Percentiles rank a stretch among this genome's conserved stretches.
phyloP scores from a whole-genome alignment of 1,140 invertebrate species.

The Geopemphigus sp. region DNA sequence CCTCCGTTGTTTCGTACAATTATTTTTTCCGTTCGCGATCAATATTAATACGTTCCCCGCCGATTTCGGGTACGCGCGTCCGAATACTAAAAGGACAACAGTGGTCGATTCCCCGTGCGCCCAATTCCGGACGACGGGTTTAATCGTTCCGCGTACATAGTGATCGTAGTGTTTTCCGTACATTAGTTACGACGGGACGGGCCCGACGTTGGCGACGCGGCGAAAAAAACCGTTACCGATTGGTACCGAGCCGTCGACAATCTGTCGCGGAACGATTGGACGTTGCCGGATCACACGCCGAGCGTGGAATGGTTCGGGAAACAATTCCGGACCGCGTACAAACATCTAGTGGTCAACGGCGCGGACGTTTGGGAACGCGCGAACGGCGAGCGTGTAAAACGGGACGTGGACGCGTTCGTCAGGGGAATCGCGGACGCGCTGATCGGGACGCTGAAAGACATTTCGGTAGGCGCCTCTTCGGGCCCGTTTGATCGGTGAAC shows the following conservation, averaged over 20 bases:
- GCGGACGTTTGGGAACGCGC: neutral
- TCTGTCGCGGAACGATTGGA: neutral
- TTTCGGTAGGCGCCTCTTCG: neutral
- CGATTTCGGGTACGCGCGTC: no score
- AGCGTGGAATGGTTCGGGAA: neutral
- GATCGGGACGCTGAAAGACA: neutral
- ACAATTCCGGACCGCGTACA: neutral
- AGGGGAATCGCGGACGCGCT: neutral
- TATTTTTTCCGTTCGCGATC: no score
- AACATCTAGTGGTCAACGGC: slow-evolving; percentile 4
- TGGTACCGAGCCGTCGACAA: slow-evolving; percentile 8
- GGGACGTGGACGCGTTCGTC: neutral
- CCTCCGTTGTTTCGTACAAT: no score
- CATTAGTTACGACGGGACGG: neutral
- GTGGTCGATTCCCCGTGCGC: no score
- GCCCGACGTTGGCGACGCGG: neutral
- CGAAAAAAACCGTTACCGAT: neutral
- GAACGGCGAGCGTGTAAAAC: neutral
- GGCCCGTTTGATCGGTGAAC: no score
- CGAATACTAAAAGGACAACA: no score
- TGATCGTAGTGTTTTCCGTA: no score
- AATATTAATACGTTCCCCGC: no score
- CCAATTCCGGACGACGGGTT: neutral
- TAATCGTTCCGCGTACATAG: neutral
- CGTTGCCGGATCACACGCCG: neutral